A percentile compares a stretch with the other conserved stretches of the same genome.
phyloP scores from a whole-genome alignment of 2,113 vertebrate species.

The Malaclemys terrapin region DNA sequence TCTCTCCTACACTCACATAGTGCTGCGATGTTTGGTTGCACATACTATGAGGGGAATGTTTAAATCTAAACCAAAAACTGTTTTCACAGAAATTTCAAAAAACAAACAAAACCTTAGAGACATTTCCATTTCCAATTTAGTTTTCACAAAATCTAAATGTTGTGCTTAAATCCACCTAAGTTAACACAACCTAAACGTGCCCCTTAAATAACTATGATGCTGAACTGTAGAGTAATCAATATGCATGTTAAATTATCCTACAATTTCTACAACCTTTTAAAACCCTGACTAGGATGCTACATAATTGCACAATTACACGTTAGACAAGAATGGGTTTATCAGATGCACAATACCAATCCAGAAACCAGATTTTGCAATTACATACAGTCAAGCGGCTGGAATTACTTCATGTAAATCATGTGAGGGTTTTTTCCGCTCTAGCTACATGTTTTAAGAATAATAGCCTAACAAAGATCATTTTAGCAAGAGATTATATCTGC shows the following conservation, averaged over 20 bases:
- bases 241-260: neutral
- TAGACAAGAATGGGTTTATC: neutral
- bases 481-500: neutral
- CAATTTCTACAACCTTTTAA: neutral
- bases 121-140: neutral
- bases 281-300: neutral
- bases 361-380: neutral
- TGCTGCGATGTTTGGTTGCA: neutral
- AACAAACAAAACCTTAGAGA: neutral
- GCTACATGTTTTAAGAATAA: neutral
- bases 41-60: neutral
- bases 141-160: neutral
- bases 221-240: neutral
- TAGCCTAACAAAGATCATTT: neutral
- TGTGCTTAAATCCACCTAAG: neutral
- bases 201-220: neutral
- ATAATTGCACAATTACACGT: neutral
- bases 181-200: neutral
- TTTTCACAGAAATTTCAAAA: neutral
- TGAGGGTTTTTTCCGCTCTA: neutral
- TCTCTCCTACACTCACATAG: neutral
- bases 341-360: neutral
- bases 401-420: neutral
- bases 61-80: neutral
- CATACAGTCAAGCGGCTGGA: neutral